Evolutionary conservation across 1,140 invertebrate species (phyloP).

Genomic region (Antheraea mylitta): DNA sequence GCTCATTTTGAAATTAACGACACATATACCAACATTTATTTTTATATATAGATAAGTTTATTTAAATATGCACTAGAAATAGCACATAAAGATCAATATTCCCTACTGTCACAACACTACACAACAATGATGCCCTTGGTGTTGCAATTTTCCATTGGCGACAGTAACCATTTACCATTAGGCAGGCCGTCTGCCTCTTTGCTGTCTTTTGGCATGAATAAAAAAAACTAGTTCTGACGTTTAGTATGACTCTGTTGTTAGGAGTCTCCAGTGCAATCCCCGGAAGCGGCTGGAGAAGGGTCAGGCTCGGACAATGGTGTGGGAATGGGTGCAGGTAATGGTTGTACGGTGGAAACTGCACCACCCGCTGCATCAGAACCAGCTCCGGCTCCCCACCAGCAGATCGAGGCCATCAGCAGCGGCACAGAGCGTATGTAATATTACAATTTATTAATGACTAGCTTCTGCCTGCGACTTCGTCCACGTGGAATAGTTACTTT

Average conservation of each 20-base stretch:
- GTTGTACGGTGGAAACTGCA: slow-evolving; percentile 44
- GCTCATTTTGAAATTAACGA: too few relatives aligned
- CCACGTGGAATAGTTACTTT: too few relatives aligned
- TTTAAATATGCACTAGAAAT: not conserved
- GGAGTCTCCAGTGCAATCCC: slow-evolving; percentile 65
- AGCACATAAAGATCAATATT: too few relatives aligned
- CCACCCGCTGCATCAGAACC: slow-evolving; percentile 58
- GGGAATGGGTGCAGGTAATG: slow-evolving; percentile 47
- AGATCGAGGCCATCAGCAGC: slow-evolving; percentile 81
- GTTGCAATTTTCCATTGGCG: too few relatives aligned
- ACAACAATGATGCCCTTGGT: too few relatives aligned
- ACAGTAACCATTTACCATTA: too few relatives aligned
- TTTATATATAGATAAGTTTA: not conserved
- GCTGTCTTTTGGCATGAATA: too few relatives aligned
- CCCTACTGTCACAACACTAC: too few relatives aligned
- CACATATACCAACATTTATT: too few relatives aligned
- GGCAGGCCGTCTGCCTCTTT: too few relatives aligned
- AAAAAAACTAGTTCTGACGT: not conserved
- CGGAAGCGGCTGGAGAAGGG: slow-evolving; percentile 76
- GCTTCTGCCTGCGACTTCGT: too few relatives aligned
- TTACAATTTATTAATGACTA: too few relatives aligned
- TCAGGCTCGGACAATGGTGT: slow-evolving; percentile 25
- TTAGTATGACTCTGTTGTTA: slow-evolving; percentile 17
- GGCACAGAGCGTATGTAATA: slow-evolving; percentile 66
- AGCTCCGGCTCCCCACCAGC: slow-evolving; percentile 58